These are phyloP conservation scores for Phalacrocorax aristotelis DNA, from an alignment of 2,113 vertebrate species.

Conservation along the genomic window DNA sequence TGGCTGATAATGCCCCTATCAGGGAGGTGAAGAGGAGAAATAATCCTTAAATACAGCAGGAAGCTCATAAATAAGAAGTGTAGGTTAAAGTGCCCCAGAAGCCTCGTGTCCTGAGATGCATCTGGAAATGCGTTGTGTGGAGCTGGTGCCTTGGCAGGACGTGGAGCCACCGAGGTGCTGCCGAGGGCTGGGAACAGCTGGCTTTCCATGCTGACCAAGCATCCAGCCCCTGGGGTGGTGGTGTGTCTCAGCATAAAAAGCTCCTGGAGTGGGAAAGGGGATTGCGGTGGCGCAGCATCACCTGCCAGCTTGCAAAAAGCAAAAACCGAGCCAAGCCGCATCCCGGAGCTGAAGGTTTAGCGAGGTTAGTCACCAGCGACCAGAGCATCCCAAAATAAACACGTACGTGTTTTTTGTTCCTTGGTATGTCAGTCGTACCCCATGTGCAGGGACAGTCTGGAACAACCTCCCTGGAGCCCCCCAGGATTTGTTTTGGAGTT, in stretches of 20 bases:
- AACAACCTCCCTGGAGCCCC: background rate
- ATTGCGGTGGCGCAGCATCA: background rate
- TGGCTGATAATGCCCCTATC: background rate
- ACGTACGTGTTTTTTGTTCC: background rate
- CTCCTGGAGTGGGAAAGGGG: background rate
- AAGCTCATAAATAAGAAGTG: background rate
- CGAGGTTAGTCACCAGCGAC: background rate
- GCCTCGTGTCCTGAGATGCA: fast-evolving
- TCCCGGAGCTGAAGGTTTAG: background rate
- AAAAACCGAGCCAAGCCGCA: background rate
- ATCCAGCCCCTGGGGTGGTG: fast-evolving
- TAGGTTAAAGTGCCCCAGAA: background rate
- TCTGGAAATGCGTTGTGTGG: fast-evolving
- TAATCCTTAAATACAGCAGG: background rate
- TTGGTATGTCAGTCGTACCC: background rate
- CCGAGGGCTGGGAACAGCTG: background rate
- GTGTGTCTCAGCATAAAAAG: background rate
- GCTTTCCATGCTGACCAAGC: background rate
- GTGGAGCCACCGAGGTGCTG: background rate
- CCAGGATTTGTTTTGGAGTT: background rate
- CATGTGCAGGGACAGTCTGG: background rate
- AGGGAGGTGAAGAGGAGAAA: background rate
- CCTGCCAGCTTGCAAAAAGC: conserved; percentile 35
- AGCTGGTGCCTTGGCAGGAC: background rate
- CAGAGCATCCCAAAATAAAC: background rate